phyloP scores from a whole-genome alignment of 1,140 invertebrate genomes.

The Apolygus lucorum region DNA sequence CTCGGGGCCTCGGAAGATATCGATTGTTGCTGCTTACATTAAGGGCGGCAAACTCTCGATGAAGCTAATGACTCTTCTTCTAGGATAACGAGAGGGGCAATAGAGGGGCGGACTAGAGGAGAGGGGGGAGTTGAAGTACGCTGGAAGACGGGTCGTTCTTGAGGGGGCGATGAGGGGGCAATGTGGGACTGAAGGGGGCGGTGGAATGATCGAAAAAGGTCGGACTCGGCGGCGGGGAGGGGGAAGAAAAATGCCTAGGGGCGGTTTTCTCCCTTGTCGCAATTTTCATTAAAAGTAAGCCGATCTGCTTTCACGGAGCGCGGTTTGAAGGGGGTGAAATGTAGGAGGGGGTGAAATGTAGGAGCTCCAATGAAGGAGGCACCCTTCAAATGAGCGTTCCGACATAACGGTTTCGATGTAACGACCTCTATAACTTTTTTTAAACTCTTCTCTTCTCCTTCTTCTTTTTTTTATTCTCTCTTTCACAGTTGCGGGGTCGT shows the following conservation, averaged over 20 bases:
- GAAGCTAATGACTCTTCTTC: background rate
- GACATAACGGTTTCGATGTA: background rate
- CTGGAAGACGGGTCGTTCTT: too few species aligned
- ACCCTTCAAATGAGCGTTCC: background rate
- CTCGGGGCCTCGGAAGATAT: background rate
- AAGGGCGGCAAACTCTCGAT: background rate
- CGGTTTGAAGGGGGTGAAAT: background rate
- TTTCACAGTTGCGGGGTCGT: too few species aligned
- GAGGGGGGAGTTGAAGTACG: background rate
- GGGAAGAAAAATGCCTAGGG: background rate
- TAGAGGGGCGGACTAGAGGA: background rate
- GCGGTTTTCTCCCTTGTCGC: background rate
- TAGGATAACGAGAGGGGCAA: background rate
- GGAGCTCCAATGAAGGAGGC: too few species aligned
- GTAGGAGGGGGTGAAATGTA: background rate
- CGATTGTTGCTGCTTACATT: background rate
- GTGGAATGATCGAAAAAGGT: background rate
- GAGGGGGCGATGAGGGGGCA: background rate
- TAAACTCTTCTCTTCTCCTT: background rate
- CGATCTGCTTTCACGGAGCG: background rate
- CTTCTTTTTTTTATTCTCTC: too few species aligned
- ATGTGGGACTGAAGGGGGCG: background rate
- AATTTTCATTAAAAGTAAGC: background rate
- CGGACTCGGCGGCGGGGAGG: too few species aligned
- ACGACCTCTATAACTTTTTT: background rate